A percentile compares a stretch with the other conserved stretches of the same genome.
phyloP scores from a whole-genome alignment of 2,113 vertebrate genomes.

The Urocynchramus pylzowi region DNA sequence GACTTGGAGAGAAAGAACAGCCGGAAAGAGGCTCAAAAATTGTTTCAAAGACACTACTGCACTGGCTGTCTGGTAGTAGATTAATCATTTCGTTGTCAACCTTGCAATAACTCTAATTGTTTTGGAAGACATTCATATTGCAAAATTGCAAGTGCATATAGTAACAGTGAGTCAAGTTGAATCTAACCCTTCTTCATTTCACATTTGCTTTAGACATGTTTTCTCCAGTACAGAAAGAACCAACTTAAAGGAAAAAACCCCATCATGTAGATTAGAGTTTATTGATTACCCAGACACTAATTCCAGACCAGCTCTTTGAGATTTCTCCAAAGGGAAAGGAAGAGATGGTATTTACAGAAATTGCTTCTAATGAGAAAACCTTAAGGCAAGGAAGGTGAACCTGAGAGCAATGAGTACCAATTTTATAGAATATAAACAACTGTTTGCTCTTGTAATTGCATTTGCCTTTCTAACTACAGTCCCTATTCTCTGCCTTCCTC shows the following conservation, averaged over 20 bases:
- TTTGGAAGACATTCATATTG: background rate
- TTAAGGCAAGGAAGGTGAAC: background rate
- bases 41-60: background rate
- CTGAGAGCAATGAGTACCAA: background rate
- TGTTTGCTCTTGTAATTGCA: background rate
- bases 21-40: background rate
- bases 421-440: background rate
- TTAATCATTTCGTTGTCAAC: background rate
- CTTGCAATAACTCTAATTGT: background rate
- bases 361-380: slow-evolving; percentile 28
- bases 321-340: background rate
- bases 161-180: background rate
- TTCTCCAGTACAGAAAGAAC: background rate
- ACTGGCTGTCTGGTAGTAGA: background rate
- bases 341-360: slow-evolving; percentile 32
- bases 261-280: background rate
- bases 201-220: background rate
- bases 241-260: background rate
- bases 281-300: slow-evolving; percentile 11
- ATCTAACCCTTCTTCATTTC: background rate
- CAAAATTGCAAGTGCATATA: background rate
- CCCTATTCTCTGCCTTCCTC: background rate
- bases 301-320: background rate
- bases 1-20: background rate
- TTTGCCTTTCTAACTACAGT: background rate